These are phyloP conservation scores for Siderastrea siderea DNA, from an alignment of 92 coral and sea anemone genomes.

Conservation along the genomic window DNA sequence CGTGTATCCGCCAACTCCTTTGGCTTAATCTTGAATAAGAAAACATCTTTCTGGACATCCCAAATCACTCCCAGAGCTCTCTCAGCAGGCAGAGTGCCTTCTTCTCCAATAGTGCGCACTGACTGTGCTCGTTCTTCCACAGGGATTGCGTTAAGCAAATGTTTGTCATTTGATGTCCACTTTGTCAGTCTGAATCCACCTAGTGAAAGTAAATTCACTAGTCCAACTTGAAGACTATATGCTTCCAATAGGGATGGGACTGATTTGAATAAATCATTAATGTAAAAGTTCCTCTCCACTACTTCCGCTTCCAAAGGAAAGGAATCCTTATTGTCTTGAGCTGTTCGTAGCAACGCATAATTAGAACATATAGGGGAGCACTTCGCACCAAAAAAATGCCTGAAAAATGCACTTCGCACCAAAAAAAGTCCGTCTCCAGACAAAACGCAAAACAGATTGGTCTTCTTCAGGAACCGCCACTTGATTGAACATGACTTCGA, in stretches of 20 bases:
- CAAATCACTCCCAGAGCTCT: constrained; percentile 41
- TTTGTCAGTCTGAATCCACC: constrained; percentile 45
- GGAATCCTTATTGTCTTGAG: background rate
- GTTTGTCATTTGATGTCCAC: constrained; percentile 49
- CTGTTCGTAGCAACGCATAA: background rate
- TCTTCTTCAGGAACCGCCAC: constrained; percentile 51
- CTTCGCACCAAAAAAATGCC: constrained; percentile 50
- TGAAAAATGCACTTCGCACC: too few species aligned
- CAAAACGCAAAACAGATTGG: constrained; percentile 43
- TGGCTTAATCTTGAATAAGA: constrained; percentile 21
- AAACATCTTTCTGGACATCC: background rate
- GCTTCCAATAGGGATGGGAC: constrained; percentile 3
- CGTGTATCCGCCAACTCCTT: constrained; percentile 31
- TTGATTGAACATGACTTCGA: constrained; percentile 67
- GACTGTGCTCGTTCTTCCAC: constrained; percentile 37
- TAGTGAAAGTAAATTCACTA: constrained; percentile 3
- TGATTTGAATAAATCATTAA: constrained; percentile 47
- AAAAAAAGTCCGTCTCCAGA: too few species aligned
- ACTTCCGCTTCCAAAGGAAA: constrained; percentile 28
- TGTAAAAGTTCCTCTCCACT: constrained; percentile 36
- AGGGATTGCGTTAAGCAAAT: constrained; percentile 15
- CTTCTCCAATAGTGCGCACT: constrained; percentile 23
- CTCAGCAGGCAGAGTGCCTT: constrained; percentile 32
- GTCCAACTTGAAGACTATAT: too few species aligned
- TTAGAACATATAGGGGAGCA: constrained; percentile 31